Conservation (phyloP, 2,888 invertebrate genomes). For the Megastigmus dorsalis region DNA sequence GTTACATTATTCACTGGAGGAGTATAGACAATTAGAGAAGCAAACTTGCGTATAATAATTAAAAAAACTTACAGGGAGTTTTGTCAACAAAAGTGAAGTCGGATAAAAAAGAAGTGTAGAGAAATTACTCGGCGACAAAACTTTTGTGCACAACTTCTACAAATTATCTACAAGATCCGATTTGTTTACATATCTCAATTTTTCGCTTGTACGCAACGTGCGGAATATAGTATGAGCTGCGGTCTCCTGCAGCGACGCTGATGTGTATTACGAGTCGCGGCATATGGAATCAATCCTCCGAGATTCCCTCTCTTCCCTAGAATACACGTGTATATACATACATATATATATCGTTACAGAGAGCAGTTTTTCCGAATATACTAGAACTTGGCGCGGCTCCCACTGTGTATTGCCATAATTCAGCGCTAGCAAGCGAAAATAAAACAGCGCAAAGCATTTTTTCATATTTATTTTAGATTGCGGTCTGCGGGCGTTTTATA, state of each 20-base stretch:
- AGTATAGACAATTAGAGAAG: too few relatives aligned
- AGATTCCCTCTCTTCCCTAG: background rate
- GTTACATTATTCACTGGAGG: too few relatives aligned
- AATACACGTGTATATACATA: too few relatives aligned
- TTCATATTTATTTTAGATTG: background rate
- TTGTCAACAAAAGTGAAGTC: too few relatives aligned
- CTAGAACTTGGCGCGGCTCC: background rate
- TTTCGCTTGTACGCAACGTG: background rate
- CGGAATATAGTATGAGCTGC: background rate
- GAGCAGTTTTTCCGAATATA: background rate
- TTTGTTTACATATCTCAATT: conserved; percentile 14
- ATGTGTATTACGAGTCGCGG: background rate
- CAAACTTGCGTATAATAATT: too few relatives aligned
- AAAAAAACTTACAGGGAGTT: too few relatives aligned
- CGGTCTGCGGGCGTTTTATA: background rate
- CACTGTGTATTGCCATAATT: background rate
- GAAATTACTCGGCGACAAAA: too few relatives aligned
- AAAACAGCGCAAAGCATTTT: background rate
- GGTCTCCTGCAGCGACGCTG: background rate
- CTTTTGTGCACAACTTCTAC: too few relatives aligned
- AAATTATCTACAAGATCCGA: too few relatives aligned
- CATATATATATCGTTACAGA: too few relatives aligned
- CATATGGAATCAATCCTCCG: background rate
- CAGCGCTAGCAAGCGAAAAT: background rate
- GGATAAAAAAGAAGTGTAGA: too few relatives aligned